Base-by-base conservation (phyloP, 1,140 invertebrate species). In the Brachionus sp. region DNA sequence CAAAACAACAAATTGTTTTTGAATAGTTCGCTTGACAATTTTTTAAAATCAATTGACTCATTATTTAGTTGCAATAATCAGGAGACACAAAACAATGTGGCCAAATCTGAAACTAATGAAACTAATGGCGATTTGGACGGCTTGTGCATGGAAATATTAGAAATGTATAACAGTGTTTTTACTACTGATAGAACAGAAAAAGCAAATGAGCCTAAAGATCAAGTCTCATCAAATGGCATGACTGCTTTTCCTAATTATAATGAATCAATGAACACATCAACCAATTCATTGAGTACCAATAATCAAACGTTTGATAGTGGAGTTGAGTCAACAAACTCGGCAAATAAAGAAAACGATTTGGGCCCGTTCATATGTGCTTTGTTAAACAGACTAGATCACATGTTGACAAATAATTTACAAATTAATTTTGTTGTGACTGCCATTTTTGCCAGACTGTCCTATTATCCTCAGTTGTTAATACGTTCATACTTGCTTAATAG, bases 401-500 rank as follows among this genome's bases (percentile, higher is more conserved):
- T 97, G 90, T 92, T 94, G 44, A 92, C 93, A 83, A 95, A 96
- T 87, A 93, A 93, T 64, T 90, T 98, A 80, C 92, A 93, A 84
- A 92, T 94, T 2, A 97, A 97, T 90, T 91, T 97, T 73, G 93
- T 95, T 86, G 90, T 97, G 53, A 97, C 95, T 5, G 94, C 94
- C 0, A 89, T 97, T 7, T 91, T 98, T 16, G 93, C 94, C 46
- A 92, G 94, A 82, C 90, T 98, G 44, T 93, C 94, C 3, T 92
- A 93, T 53, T 95, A 95, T 88, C 93, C 95, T 0, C 93, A 97
- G 84, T 94, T 95, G 3, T 88, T 98, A 16, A 89, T 98, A 7
- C 91, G 93, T 68, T 94, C 95, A 0, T 93, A 97, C 87, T 89
- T 98, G 35, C 90, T 98, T 10, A 95, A 95, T 87, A 92, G 94